Evolutionary conservation across 2,797 vertebrate genomes (phyloP), one percentile per base, ranked within the genome.

Genomic region (Emydoidea blandingii): DNA sequence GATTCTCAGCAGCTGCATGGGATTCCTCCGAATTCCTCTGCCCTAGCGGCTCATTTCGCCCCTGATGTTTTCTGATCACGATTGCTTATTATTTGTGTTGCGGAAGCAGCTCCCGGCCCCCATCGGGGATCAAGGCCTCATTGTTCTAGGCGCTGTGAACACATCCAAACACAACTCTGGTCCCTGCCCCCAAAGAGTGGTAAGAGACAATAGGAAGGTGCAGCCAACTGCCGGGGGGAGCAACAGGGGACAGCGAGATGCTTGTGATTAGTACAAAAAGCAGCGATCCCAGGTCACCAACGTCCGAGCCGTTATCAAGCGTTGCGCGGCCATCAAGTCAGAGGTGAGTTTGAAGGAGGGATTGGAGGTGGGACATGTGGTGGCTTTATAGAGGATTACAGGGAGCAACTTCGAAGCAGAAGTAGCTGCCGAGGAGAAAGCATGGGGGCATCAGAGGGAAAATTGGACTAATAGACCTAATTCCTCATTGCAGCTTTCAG

Each of bases 51-150:
- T 21, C 65, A 52, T 2, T 52, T 1, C 14, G 21, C 87, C 80
- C 25, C 0, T 49, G 56, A 50, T 53, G 2, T 88, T 89, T 81
- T 23, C 79, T 34, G 34, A 21, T 37, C 6, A n/a, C 2, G 18
- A 10, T 68, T 19, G 18, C 62, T 68, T 37, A 62, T 78, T 52
- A 49, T 21, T 87, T 85, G 79, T 27, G 44, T 12, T 56, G 4
- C 15, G 87, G 2, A 4, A 44, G 8, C 18, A 53, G 56, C 37
- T 84, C 59, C 53, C 52, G 2, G 4, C 74, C 89, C 68, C 19
- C 1, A 14, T 27, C 62, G 54, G 57, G 12, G 37, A 72, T 5
- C 3, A 23, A 31, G 0, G 0, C 16, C 81, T 5, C 4, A 2
- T 86, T 86, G 29, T 65, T n/a, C 15, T 34, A 65, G 56, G 72